Base-by-base conservation (phyloP, 2,888 invertebrate genomes). In the Rotaria socialis region DNA sequence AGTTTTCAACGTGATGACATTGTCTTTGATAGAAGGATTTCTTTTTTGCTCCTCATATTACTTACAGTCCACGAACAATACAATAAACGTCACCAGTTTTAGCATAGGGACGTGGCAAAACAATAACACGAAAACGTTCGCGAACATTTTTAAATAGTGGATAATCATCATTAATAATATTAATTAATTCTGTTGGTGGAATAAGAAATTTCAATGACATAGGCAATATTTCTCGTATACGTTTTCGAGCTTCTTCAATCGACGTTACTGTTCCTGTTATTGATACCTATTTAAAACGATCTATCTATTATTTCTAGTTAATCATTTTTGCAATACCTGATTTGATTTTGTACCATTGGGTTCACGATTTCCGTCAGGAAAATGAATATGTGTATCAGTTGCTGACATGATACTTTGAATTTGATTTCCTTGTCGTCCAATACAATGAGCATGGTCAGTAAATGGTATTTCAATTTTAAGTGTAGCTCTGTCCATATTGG, bases 341-440 rank as follows among this genome's bases (percentile, higher is more conserved):
- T 80, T 80, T 1, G 80, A 80, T 80, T 80, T 80, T 47, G 47
- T 80, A 10, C 80, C 80, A n/a, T 80, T 80, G 8, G 80, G 80
- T 11, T 80, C 80, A 24, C 80, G 80, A 80, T 80, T 80, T 3
- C 80, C 80, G 47, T 80, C 80, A 24, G 80, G 80, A 80, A 80
- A 80, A 80, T 80, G 80, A 47, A 80, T 80, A 80, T 80, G 80
- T 47, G 80, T 80, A 47, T 80, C 80, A 10, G 80, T 80, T 80
- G 80, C 43, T n/a, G 14, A n/a, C 80, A 80, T 80, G 14, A 80
- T 80, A 47, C 47, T 80, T 47, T 80, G 80, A n/a, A 80, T 80
- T 80, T 80, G 80, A 80, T 80, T 80, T 24, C 80, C 80, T 85
- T 85, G 85, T 41, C 85, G 52, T 41, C 85, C 85, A 85, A 85